These are phyloP conservation scores for Todiramphus chloris DNA, from an alignment of 2,113 vertebrate genomes.

Conservation along the genomic window DNA sequence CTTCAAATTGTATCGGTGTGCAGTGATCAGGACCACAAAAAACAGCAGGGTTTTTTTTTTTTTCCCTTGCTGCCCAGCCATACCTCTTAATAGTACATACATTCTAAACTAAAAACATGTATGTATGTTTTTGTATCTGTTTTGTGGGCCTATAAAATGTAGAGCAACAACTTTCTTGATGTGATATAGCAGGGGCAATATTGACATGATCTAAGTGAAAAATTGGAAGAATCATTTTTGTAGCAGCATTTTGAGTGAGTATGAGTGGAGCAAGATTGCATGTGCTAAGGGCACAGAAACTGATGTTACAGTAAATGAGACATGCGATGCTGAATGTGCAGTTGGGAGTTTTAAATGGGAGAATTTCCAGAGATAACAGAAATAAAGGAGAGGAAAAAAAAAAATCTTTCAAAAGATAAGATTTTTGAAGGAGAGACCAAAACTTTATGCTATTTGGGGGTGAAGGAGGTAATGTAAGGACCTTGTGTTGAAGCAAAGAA, in stretches of 20 bases:
- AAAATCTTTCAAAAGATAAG: neutral
- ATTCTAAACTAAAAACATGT: neutral
- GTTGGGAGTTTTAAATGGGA: neutral
- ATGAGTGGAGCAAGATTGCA: neutral
- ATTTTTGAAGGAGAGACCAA: neutral
- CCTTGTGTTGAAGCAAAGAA: neutral
- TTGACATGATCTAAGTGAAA: neutral
- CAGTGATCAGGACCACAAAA: neutral
- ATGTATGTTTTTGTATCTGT: neutral
- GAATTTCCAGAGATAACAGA: neutral
- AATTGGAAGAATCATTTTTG: neutral
- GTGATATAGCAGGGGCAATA: neutral
- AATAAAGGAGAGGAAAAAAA: neutral
- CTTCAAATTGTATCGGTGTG: neutral
- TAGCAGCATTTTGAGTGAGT: neutral
- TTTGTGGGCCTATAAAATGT: neutral
- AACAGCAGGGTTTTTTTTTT: neutral
- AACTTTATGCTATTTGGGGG: neutral
- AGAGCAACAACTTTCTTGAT: neutral
- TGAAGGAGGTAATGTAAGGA: neutral
- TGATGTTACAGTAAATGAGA: slow-evolving; percentile 26
- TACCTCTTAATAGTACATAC: neutral
- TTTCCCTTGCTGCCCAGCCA: neutral
- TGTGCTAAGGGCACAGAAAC: slow-evolving; percentile 30
- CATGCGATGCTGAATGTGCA: neutral